phyloP scores from a whole-genome alignment of 2,797 vertebrate genomes.

The Pangasius krempfi region DNA sequence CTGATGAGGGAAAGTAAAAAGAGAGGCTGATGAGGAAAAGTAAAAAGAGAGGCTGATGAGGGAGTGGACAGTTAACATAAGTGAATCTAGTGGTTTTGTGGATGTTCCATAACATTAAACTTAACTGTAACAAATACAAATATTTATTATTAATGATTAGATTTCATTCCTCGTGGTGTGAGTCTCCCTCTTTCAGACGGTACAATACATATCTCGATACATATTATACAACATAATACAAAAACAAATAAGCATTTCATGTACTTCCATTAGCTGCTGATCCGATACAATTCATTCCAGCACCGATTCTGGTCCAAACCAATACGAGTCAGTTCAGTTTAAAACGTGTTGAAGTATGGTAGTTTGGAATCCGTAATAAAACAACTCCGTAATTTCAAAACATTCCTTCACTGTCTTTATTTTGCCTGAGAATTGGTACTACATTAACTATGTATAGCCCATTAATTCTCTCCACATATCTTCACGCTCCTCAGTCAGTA shows the following conservation, averaged over 20 bases:
- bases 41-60: neutral
- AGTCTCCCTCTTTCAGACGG: too few relatives aligned
- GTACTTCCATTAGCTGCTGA: too few relatives aligned
- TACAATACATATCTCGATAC: too few relatives aligned
- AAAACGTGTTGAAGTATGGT: neutral
- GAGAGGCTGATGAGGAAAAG: neutral
- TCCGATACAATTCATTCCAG: neutral
- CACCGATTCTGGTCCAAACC: neutral
- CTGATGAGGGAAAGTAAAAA: neutral
- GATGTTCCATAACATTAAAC: neutral
- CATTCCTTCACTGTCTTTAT: too few relatives aligned
- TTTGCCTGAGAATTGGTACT: too few relatives aligned
- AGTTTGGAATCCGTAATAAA: too few relatives aligned
- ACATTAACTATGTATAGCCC: too few relatives aligned
- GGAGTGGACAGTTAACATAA: neutral
- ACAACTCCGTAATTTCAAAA: too few relatives aligned
- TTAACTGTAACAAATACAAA: neutral
- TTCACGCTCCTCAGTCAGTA: neutral
- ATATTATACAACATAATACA: too few relatives aligned
- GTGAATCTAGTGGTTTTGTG: neutral
- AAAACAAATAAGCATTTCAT: too few relatives aligned
- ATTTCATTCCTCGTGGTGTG: neutral
- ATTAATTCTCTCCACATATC: neutral
- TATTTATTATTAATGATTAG: neutral
- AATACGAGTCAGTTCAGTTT: neutral